These are phyloP conservation scores for Eurois occulta DNA, from an alignment of 2,888 invertebrate genomes.

Conservation along the genomic window DNA sequence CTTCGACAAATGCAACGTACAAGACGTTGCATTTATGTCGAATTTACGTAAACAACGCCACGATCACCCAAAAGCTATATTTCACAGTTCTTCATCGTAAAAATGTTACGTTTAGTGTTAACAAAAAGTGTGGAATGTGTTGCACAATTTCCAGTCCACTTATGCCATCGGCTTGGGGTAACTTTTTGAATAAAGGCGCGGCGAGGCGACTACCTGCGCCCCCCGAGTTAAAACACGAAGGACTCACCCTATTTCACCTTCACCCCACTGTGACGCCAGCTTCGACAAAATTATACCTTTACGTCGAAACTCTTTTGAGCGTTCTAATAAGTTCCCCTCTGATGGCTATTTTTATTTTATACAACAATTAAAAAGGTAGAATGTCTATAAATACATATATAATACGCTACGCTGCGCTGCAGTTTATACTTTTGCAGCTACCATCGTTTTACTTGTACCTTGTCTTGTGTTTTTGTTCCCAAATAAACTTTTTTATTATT, in stretches of 20 bases:
- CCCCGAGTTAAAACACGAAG: conserved; percentile 47
- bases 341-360: conserved; percentile 10
- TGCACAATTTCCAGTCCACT: conserved; percentile 74
- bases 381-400: too few species aligned
- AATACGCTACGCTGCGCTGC: too few species aligned
- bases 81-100: conserved; percentile 7
- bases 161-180: conserved; percentile 69
- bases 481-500: too few species aligned
- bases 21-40: not conserved
- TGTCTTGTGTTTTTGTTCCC: too few species aligned
- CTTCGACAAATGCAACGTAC: too few species aligned
- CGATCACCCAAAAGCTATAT: conserved; percentile 1
- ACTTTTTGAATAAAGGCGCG: conserved; percentile 67
- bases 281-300: conserved; percentile 38
- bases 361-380: conserved; percentile 6
- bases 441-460: too few species aligned
- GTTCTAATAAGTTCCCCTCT: conserved; percentile 2
- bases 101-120: conserved; percentile 34
- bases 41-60: not conserved
- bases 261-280: conserved; percentile 37
- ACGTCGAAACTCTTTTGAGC: conserved; percentile 21
- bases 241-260: conserved; percentile 41
- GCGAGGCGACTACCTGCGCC: conserved; percentile 75
- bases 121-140: conserved; percentile 72
- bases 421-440: too few species aligned